Evolutionary conservation across 2,113 vertebrate genomes (phyloP).

Genomic region (Pangasianodon hypophthalmus): DNA sequence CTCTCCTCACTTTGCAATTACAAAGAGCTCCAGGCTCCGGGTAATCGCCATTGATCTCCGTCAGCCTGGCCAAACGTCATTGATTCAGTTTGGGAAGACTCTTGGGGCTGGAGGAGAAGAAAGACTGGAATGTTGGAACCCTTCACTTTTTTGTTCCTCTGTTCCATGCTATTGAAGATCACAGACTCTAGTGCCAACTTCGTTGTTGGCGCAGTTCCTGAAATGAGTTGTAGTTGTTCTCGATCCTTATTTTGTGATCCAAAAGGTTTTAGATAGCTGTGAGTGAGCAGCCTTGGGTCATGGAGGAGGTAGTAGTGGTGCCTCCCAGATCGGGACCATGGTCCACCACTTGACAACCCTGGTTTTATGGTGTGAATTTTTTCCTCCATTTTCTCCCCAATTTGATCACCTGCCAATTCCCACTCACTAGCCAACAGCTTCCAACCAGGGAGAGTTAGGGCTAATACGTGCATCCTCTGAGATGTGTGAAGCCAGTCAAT

Average conservation of each 20-base stretch:
- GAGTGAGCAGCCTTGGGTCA: neutral
- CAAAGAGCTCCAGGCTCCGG: constrained; percentile 56
- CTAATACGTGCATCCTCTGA: neutral
- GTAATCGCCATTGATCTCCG: constrained; percentile 60
- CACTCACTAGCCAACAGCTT: neutral
- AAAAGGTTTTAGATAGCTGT: neutral
- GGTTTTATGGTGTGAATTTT: neutral
- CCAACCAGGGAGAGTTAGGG: neutral
- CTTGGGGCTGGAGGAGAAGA: constrained; percentile 15
- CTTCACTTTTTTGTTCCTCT: neutral
- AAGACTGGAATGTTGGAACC: constrained; percentile 1
- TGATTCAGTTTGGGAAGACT: constrained; percentile 46
- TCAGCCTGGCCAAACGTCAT: constrained; percentile 45
- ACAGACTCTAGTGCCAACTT: no score
- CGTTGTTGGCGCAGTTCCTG: neutral
- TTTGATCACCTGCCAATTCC: neutral
- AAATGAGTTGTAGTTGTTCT: neutral
- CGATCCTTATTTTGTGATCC: no score
- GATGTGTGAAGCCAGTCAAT: neutral
- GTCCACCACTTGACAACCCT: neutral
- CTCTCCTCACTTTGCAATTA: constrained; percentile 63
- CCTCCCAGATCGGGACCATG: neutral
- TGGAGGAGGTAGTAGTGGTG: neutral
- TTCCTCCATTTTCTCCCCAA: neutral
- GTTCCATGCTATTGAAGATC: neutral